Conservation (phyloP, 2,888 invertebrate genomes). For the Metopia argyrocephala region DNA sequence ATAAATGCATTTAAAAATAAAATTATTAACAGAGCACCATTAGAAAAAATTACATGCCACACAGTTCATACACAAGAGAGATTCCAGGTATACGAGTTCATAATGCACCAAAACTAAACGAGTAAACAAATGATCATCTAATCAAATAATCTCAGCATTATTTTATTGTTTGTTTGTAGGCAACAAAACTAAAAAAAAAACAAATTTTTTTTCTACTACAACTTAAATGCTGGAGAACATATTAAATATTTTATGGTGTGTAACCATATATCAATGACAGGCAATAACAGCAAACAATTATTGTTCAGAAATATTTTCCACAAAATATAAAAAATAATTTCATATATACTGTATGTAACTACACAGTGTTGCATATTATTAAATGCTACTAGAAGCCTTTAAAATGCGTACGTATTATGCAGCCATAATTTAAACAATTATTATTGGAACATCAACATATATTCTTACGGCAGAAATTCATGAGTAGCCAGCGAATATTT, state of each 20-base stretch:
- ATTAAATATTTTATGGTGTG: background rate
- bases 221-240: slow-evolving; percentile 23
- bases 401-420: too few relatives aligned
- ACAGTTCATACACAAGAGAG: slow-evolving; percentile 45
- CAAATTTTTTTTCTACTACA: slow-evolving; percentile 21
- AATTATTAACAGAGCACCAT: too few relatives aligned
- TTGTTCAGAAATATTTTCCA: background rate
- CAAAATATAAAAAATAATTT: background rate
- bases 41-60: background rate
- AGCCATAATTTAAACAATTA: too few relatives aligned
- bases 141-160: slow-evolving; percentile 62
- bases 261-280: slow-evolving; percentile 43
- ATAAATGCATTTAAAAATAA: background rate
- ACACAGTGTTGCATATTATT: too few relatives aligned
- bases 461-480: too few relatives aligned
- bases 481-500: too few relatives aligned
- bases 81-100: background rate
- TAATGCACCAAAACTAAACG: slow-evolving; percentile 41
- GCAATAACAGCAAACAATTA: slow-evolving; percentile 49
- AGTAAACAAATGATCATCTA: slow-evolving; percentile 63
- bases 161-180: slow-evolving; percentile 38
- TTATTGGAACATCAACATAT: too few relatives aligned
- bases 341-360: too few relatives aligned
- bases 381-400: too few relatives aligned
- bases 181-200: slow-evolving; percentile 35